Base-by-base conservation (phyloP, 2,113 vertebrate genomes). In the Ammodytes marinus region DNA sequence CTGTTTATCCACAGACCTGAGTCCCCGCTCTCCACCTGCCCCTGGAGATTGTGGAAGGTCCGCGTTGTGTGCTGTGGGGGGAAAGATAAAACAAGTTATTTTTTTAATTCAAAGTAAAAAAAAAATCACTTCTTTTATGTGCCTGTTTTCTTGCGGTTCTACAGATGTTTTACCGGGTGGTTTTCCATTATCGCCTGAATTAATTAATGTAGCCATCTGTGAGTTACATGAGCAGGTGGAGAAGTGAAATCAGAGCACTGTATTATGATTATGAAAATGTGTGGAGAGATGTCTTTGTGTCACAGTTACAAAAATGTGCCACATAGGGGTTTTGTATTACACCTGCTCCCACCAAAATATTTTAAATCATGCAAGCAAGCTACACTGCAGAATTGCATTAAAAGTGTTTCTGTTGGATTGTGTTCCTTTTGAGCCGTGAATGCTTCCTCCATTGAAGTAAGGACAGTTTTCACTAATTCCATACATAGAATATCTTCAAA, bases 1-100 rank as follows among this genome's bases (percentile, higher is more conserved):
- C 96, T 97, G 95, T 98, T 99, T 82, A 99, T 96, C 98, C 98
- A 99, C 74, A 99, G 94, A 43, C 98, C 98, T 4, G 98, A 98
- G 91, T 99, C 98, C 46, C 53, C 94, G 88, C 96, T 96, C 89
- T 96, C 90, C 85, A 98, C 80, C 12, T 94, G 95, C 55, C 98
- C 98, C 68, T 95, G 91, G 77, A 98, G 82, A 39, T 94, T 94
- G 87, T 97, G 96, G 90, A 99, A 98, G 17, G 95, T 96, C 85
- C 98, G 95, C 2, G 92, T 96, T 0, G 91, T 89, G 17, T 99
- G 98, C 98, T 99, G 81, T 85, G 61, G 53, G 0, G 11, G 7
- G 27, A 46, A 0, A 42, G 4, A 43, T 7, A 4, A 19, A 54
- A 68, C 27, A 27, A 27, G 13, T 27, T 78, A 37, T 46, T 0